Percentiles rank a stretch among this genome's conserved stretches.
These are phyloP conservation scores for Polyploca ridens DNA, from an alignment of 2,888 invertebrate species.

Conservation along the genomic window DNA sequence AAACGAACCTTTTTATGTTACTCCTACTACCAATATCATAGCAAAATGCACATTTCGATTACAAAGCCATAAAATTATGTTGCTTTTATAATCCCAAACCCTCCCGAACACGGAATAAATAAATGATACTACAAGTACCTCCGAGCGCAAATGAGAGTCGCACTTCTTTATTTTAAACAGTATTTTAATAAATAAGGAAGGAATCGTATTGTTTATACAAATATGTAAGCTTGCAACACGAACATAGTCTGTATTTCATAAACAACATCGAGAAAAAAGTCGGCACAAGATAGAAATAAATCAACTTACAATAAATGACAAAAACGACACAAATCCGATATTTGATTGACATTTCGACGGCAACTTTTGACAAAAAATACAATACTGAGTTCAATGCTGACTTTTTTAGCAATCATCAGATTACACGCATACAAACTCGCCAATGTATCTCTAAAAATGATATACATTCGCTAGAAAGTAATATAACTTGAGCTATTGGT, in stretches of 20 bases:
- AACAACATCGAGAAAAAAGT: neutral
- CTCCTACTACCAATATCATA: too few species aligned
- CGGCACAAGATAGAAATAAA: slow-evolving; percentile 27
- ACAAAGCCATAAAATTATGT: too few species aligned
- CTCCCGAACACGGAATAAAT: too few species aligned
- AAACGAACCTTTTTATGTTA: too few species aligned
- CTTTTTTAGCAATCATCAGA: slow-evolving; percentile 1
- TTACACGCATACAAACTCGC: slow-evolving; percentile 5
- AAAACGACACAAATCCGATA: slow-evolving; percentile 32
- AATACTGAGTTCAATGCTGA: slow-evolving; percentile 19
- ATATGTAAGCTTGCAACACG: neutral
- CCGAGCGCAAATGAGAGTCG: too few species aligned
- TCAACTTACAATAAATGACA: slow-evolving; percentile 37
- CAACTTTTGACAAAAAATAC: neutral
- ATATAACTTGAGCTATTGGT: slow-evolving; percentile 16
- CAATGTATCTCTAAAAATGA: slow-evolving; percentile 23
- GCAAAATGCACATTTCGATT: too few species aligned
- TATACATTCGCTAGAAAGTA: slow-evolving; percentile 23
- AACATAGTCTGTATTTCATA: neutral
- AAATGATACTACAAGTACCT: too few species aligned
- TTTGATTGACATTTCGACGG: slow-evolving; percentile 35
- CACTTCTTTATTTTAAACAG: too few species aligned
- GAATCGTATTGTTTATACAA: neutral
- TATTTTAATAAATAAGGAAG: neutral
- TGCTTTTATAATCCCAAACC: too few species aligned